Conservation (phyloP, 37 sponge, comb jelly and placozoan genomes). For the Agelas oroides region DNA sequence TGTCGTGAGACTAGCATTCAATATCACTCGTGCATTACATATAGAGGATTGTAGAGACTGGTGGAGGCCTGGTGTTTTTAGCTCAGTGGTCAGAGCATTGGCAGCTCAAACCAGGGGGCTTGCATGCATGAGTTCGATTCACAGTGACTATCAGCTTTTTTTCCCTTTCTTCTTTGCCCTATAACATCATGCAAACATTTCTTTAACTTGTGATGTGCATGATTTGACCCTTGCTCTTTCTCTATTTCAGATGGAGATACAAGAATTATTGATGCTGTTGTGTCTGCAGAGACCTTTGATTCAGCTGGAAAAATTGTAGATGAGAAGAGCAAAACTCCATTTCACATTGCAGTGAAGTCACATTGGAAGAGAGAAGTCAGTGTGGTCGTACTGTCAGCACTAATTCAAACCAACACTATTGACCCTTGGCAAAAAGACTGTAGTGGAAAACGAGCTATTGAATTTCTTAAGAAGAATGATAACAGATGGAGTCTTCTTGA, state of each 20-base stretch:
- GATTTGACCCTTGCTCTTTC: too few species aligned
- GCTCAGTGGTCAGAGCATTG: too few species aligned
- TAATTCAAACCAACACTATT: constrained; percentile 13
- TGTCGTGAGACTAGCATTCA: too few species aligned
- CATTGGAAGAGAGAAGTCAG: constrained; percentile 33
- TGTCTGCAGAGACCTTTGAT: constrained; percentile 5
- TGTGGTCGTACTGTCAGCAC: constrained; percentile 8
- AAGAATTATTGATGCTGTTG: constrained; percentile 15
- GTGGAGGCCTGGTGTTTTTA: too few species aligned
- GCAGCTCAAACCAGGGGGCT: too few species aligned
- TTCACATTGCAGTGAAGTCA: constrained; percentile 56
- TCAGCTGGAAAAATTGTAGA: constrained; percentile 17
- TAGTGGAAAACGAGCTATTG: constrained; percentile 27
- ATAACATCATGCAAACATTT: background rate
- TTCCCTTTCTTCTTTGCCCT: too few species aligned
- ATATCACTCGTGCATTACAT: too few species aligned
- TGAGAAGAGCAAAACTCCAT: constrained; percentile 49
- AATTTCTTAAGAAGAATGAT: constrained; percentile 29
- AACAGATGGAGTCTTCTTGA: background rate
- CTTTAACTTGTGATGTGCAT: background rate
- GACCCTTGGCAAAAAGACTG: constrained; percentile 56
- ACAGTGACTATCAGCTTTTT: too few species aligned
- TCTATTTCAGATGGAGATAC: constrained; percentile 50
- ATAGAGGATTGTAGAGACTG: too few species aligned
- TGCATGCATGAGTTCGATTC: too few species aligned